Evolutionary conservation across 2,113 vertebrate genomes (phyloP).

Genomic region (Peromyscus polionotus): DNA sequence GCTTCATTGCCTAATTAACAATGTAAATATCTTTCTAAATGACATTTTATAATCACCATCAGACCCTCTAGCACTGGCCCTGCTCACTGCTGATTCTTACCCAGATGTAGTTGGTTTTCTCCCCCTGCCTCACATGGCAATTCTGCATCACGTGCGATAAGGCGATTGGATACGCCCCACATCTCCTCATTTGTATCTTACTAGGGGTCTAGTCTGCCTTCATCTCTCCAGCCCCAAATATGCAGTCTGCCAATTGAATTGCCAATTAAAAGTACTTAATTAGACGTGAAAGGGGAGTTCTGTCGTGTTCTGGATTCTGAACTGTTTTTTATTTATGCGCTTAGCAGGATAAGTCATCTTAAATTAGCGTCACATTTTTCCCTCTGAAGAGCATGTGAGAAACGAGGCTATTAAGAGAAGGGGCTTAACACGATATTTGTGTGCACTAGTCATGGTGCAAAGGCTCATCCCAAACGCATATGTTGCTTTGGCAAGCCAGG

Average conservation of each 20-base stretch:
- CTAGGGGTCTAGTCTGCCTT: slow-evolving; percentile 55
- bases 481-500: slow-evolving; percentile 74
- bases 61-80: slow-evolving; percentile 74
- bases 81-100: slow-evolving; percentile 58
- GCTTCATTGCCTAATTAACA: slow-evolving; percentile 85
- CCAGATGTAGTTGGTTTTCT: slow-evolving; percentile 43
- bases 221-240: slow-evolving; percentile 51
- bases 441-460: slow-evolving; percentile 73
- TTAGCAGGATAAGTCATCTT: slow-evolving; percentile 83
- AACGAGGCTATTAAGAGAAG: slow-evolving; percentile 80
- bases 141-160: not conserved
- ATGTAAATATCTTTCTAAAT: slow-evolving; percentile 85
- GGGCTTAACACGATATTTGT: slow-evolving; percentile 82
- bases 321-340: slow-evolving; percentile 85
- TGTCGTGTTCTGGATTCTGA: slow-evolving; percentile 82
- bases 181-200: slow-evolving; percentile 50
- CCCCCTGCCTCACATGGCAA: not conserved
- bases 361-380: slow-evolving; percentile 84
- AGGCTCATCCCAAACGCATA: slow-evolving; percentile 73
- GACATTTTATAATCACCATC: slow-evolving; percentile 82
- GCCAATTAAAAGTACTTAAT: slow-evolving; percentile 84
- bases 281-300: slow-evolving; percentile 80
- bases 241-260: slow-evolving; percentile 76
- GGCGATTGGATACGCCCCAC: not conserved
- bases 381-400: slow-evolving; percentile 82